phyloP scores from a whole-genome alignment of 2,113 vertebrate genomes.

The Clarias batrachus region DNA sequence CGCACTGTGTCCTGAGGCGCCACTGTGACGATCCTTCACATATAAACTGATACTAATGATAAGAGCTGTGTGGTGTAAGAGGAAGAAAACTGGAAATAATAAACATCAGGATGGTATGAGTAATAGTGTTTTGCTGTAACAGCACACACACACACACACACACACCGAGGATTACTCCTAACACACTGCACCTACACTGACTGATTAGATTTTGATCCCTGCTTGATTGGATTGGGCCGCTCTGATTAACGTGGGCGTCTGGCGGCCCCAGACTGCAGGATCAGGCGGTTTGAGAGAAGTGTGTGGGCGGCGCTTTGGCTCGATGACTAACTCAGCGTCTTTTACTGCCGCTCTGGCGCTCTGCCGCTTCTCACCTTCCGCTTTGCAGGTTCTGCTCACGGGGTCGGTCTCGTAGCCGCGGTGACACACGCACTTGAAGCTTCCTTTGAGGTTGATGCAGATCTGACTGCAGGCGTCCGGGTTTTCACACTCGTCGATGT shows the following conservation, averaged over 20 bases:
- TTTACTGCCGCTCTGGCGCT: not conserved
- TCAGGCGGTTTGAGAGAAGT: not conserved
- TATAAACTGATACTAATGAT: not conserved
- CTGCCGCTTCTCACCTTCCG: conserved; percentile 62
- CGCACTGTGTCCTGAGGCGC: too few species aligned
- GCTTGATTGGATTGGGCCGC: not conserved
- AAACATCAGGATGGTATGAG: not conserved
- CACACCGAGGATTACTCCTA: not conserved
- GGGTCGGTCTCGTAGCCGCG: conserved; percentile 85
- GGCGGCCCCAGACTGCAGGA: not conserved
- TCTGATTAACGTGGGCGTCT: not conserved
- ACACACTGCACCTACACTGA: not conserved
- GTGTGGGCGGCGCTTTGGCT: not conserved
- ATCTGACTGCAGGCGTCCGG: conserved; percentile 87
- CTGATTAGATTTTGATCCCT: not conserved
- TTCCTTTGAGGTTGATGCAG: conserved; percentile 87
- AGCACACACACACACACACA: conserved; percentile 3
- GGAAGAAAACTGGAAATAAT: not conserved
- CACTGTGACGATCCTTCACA: not conserved
- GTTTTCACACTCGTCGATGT: conserved; percentile 86
- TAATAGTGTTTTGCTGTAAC: not conserved
- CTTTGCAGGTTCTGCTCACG: conserved; percentile 85
- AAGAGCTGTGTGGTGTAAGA: not conserved
- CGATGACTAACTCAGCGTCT: conserved; percentile 7
- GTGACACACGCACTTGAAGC: conserved; percentile 87